Base-by-base conservation (phyloP, 2,113 vertebrate species). In the Larimichthys crocea region DNA sequence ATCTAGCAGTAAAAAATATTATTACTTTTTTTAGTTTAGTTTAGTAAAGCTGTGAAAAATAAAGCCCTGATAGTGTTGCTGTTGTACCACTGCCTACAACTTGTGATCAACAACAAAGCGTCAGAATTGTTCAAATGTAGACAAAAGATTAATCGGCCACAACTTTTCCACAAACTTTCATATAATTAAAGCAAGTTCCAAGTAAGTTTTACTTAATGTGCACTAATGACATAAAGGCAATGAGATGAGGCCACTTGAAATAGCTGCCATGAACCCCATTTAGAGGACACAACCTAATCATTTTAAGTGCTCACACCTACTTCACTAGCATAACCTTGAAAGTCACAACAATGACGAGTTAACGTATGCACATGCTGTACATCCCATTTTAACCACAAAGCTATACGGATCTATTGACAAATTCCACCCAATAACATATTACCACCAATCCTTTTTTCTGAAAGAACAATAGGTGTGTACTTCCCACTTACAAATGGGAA, bases 291-390 rank as follows among this genome's bases (percentile, higher is more conserved):
- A 84, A 69, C 75, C 86, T 72, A 82, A 92, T 89, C 42, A 87
- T 75, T 82, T 75, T 86, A 87, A 92, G 86, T 90, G 88, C 83
- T 86, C 70, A 74, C 69, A 78, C 40, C 67, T 66, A 67, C 73
- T 75, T 75, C 57, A 55, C 68, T 35, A 55, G 42, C 52, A 74
- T 63, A 86, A 82, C 86, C 84, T 88, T 87, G 72, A 88, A 62
- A 68, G 24, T 52, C 82, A 15, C 68, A 75, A 53, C 9, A 62
- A 79, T 86, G 24, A 79, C 49, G n/a, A 66, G 66, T 77, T 71
- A 76, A 85, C 76, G 26, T 60, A 67, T 85, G 74, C 67, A 76
- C 16, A 50, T 31, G 53, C 24, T 59, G 57, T 64, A 29, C 16
- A 66, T 60, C 35, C 15, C 22, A 64, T 69, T 78, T 81, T 31